phyloP scores from a whole-genome alignment of 2,888 invertebrate species.

The Sarcophaga carnaria region DNA sequence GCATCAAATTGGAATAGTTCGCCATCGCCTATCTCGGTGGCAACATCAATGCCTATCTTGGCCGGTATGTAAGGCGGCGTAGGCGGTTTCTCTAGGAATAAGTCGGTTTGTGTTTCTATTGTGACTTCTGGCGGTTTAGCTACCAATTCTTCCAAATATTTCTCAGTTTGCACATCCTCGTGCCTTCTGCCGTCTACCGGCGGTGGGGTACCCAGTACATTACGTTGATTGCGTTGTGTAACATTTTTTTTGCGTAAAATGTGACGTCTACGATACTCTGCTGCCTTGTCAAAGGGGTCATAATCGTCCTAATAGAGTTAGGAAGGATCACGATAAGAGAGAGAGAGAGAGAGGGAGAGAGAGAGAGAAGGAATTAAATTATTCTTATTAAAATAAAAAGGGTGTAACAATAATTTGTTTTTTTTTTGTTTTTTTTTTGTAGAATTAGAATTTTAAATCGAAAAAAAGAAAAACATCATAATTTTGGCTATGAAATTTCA shows the following conservation, averaged over 20 bases:
- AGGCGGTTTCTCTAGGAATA: conserved; percentile 91
- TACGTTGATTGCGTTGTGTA: conserved; percentile 83
- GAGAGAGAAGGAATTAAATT: not conserved
- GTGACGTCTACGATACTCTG: conserved; percentile 85
- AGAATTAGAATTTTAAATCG: not conserved
- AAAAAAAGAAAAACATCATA: conserved; percentile 28
- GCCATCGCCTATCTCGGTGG: conserved; percentile 94
- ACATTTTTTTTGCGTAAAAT: conserved; percentile 87
- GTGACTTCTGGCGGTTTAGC: conserved; percentile 90
- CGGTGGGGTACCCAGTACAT: conserved; percentile 82
- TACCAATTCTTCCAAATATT: conserved; percentile 92
- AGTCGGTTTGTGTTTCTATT: conserved; percentile 93
- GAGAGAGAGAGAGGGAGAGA: not conserved
- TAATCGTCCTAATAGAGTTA: conserved; percentile 80
- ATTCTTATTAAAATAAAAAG: conserved; percentile 14
- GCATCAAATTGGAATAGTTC: conserved; percentile 97
- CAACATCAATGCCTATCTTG: conserved; percentile 90
- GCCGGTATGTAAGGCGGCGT: conserved; percentile 90
- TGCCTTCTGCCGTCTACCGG: conserved; percentile 90
- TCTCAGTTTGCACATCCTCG: conserved; percentile 94
- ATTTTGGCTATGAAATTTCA: conserved; percentile 19
- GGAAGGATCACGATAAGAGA: conserved; percentile 9
- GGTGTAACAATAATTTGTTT: conserved; percentile 18
- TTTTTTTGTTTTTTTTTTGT: not conserved
- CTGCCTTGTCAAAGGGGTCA: conserved; percentile 80